Conservation (phyloP, 2,113 vertebrate species). For the Aegotheles bennettii region DNA sequence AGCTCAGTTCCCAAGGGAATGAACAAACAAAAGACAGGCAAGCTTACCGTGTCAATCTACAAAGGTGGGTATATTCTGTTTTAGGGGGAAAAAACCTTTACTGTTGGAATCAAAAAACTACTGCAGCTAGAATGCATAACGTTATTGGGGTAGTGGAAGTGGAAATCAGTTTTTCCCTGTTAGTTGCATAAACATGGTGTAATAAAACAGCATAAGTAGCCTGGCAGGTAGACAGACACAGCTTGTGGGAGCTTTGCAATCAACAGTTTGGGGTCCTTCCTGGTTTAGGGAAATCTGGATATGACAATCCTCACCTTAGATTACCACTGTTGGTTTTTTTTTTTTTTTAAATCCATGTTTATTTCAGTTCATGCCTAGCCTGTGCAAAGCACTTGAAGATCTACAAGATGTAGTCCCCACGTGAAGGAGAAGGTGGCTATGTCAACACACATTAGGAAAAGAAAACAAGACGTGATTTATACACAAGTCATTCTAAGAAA, state of each 20-base stretch:
- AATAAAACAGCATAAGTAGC: not conserved
- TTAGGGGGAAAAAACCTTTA: not conserved
- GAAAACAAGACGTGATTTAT: not conserved
- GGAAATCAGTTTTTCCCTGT: not conserved
- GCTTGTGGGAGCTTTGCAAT: not conserved
- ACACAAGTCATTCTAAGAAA: not conserved
- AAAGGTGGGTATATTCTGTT: not conserved
- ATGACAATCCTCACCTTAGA: not conserved
- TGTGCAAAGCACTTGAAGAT: not conserved
- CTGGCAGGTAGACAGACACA: not conserved
- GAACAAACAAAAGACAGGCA: not conserved
- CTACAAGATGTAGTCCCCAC: not conserved
- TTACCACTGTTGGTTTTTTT: no score
- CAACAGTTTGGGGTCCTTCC: not conserved
- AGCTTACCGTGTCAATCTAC: not conserved
- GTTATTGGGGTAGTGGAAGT: not conserved
- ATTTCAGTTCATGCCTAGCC: not conserved
- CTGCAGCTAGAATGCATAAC: not conserved
- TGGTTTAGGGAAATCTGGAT: not conserved
- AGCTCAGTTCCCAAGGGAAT: not conserved
- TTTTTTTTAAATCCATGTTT: not conserved
- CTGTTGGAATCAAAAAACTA: not conserved
- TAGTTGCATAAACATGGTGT: not conserved
- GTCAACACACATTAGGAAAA: not conserved
- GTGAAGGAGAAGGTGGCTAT: not conserved